Conservation (phyloP, 1,140 invertebrate genomes). For the Bacillus rossius region DNA sequence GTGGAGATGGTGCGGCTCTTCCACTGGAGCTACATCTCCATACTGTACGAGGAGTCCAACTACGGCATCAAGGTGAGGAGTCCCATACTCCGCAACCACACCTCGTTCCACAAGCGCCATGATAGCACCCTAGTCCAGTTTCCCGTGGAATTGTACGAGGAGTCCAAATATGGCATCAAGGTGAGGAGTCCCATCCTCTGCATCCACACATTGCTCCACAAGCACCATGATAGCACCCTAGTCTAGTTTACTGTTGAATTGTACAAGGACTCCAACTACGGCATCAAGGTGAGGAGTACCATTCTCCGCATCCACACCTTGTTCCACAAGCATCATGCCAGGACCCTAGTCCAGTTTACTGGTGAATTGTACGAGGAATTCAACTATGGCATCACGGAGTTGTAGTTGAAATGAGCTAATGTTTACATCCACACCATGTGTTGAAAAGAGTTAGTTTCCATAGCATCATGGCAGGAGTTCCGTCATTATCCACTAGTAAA, state of each 20-base stretch:
- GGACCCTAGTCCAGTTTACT: too few relatives aligned
- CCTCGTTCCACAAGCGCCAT: background rate
- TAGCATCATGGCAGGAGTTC: constrained; percentile 61
- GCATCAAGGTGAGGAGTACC: constrained; percentile 70
- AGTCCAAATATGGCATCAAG: constrained; percentile 95
- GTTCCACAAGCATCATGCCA: constrained; percentile 79
- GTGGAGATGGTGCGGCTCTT: constrained; percentile 85
- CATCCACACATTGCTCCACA: constrained; percentile 89
- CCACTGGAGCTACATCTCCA: constrained; percentile 77
- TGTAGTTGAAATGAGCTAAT: constrained; percentile 40
- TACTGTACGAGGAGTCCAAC: constrained; percentile 88
- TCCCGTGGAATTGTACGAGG: too few relatives aligned
- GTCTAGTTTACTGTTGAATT: constrained; percentile 96
- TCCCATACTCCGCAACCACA: background rate
- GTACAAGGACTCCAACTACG: constrained; percentile 95
- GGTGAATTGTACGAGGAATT: constrained; percentile 95
- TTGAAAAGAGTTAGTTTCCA: too few relatives aligned
- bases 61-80: constrained; percentile 85
- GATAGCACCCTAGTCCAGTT: too few relatives aligned
- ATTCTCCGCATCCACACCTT: constrained; percentile 83
- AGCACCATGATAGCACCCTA: constrained; percentile 58
- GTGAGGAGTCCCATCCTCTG: constrained; percentile 59
- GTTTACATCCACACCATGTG: constrained; percentile 88
- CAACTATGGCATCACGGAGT: constrained; percentile 95
- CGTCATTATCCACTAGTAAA: too few relatives aligned